Evolutionary conservation across 2,113 vertebrate species (phyloP).

Genomic region (Poicephalus gulielmi): DNA sequence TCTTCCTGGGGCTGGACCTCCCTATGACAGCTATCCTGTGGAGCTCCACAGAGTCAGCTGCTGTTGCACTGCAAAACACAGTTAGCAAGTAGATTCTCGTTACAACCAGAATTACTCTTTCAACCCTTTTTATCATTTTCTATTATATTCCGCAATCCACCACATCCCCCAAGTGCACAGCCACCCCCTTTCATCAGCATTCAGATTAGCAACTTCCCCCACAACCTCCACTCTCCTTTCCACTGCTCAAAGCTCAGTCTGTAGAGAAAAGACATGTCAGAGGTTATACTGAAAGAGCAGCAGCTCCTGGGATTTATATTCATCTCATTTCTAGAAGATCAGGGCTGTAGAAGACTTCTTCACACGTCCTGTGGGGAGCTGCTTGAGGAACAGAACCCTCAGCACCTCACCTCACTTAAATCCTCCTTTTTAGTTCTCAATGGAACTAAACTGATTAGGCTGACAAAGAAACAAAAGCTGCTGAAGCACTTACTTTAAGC

Average conservation of each 20-base stretch:
- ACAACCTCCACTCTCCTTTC: neutral
- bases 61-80: neutral
- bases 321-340: neutral
- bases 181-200: neutral
- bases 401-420: conserved; percentile 4
- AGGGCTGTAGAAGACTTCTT: neutral
- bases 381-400: neutral
- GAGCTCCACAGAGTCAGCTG: neutral
- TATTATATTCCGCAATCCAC: neutral
- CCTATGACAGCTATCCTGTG: rapidly evolving
- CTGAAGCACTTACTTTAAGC: neutral
- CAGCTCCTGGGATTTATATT: neutral
- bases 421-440: conserved; percentile 9
- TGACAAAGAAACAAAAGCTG: conserved; percentile 41
- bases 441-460: conserved; percentile 54
- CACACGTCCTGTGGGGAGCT: neutral
- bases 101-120: neutral
- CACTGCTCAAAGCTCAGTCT: neutral
- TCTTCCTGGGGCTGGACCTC: neutral
- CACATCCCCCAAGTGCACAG: neutral
- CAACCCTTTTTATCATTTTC: neutral
- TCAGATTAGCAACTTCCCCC: neutral
- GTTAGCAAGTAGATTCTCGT: neutral
- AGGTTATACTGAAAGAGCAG: neutral
- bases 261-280: neutral